Percentiles rank a stretch among this genome's conserved stretches.
Evolutionary conservation across 2,888 invertebrate genomes (phyloP).

Genomic region (Hypercompe scribonia): DNA sequence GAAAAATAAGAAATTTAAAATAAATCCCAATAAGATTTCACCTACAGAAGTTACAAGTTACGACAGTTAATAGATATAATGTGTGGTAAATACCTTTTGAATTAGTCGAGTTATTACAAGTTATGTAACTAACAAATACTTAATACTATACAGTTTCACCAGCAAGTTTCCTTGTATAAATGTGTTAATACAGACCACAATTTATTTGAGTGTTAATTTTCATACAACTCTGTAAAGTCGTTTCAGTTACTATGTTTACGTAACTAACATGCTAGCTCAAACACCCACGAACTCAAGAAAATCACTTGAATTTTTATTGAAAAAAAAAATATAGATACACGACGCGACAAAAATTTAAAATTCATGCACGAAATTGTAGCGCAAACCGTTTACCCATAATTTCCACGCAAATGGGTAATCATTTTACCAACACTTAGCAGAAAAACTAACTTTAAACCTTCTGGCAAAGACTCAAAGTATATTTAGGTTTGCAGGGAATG

Average conservation of each 20-base stretch:
- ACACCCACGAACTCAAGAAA: slow-evolving; percentile 5
- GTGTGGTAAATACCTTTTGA: neutral
- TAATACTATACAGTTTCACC: neutral
- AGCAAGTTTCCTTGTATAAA: neutral
- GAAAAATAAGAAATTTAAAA: no score
- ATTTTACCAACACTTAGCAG: slow-evolving; percentile 30
- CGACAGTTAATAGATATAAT: neutral
- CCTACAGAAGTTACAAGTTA: neutral
- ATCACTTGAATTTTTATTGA: slow-evolving; percentile 15
- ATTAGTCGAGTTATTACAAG: neutral
- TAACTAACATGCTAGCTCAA: neutral
- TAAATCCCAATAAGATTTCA: neutral
- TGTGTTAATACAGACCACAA: neutral
- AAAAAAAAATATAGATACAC: slow-evolving; percentile 36
- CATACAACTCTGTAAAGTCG: neutral
- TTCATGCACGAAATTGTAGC: slow-evolving; percentile 57
- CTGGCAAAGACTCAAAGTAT: neutral
- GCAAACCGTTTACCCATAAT: slow-evolving; percentile 52
- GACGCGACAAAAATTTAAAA: slow-evolving; percentile 35
- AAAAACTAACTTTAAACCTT: slow-evolving; percentile 22
- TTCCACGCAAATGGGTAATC: slow-evolving; percentile 54
- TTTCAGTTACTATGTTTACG: neutral
- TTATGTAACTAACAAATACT: neutral
- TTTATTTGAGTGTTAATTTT: neutral
- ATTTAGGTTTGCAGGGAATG: slow-evolving; percentile 15